A percentile compares a stretch with the other conserved stretches of the same genome.
Evolutionary conservation across 92 coral and sea anemone species (phyloP).

Genomic region (Phenganax subtilis): DNA sequence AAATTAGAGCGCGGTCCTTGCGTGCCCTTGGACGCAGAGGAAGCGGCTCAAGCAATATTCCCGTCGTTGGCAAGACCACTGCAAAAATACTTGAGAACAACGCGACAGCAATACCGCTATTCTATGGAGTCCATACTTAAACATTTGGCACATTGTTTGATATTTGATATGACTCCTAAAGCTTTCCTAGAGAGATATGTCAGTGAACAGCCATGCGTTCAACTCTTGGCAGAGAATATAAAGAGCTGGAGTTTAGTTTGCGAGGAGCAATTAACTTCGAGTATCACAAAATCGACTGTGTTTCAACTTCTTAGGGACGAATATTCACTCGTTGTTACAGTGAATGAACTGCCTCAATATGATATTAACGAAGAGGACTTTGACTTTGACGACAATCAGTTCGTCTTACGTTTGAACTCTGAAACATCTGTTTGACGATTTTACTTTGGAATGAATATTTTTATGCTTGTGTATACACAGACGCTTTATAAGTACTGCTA

Average conservation of each 20-base stretch:
- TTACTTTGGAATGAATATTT: not conserved
- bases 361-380: conserved; percentile 81
- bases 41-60: conserved; percentile 94
- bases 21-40: conserved; percentile 98
- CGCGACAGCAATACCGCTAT: conserved; percentile 93
- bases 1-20: conserved; percentile 92
- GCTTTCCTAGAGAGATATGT: conserved; percentile 90
- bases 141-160: conserved; percentile 94
- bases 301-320: conserved; percentile 86
- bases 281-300: conserved; percentile 84
- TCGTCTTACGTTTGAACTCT: conserved; percentile 83
- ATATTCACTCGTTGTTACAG: conserved; percentile 70
- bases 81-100: conserved; percentile 92
- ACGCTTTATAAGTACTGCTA: not conserved
- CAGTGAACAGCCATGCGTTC: conserved; percentile 86
- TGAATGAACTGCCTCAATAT: conserved; percentile 72
- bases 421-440: conserved; percentile 68
- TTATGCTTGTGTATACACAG: not conserved
- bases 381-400: conserved; percentile 93
- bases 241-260: conserved; percentile 91
- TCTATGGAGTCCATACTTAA: conserved; percentile 93
- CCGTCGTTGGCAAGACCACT: conserved; percentile 97
- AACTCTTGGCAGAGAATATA: conserved; percentile 57
- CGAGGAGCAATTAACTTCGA: conserved; percentile 89
- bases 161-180: conserved; percentile 93